Evolutionary conservation across 2,888 invertebrate species (phyloP).

Genomic region (Clivina fossor): DNA sequence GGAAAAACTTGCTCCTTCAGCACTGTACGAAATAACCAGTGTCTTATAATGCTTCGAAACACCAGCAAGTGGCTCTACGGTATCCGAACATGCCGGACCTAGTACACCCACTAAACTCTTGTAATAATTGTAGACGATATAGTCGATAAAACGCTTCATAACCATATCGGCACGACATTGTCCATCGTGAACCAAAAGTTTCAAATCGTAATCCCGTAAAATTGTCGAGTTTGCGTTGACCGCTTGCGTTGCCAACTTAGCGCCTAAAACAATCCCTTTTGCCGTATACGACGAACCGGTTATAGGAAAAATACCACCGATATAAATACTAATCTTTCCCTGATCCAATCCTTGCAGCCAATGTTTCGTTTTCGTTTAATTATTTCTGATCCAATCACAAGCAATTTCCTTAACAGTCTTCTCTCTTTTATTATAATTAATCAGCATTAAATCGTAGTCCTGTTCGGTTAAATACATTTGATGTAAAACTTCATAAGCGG

Average conservation of each 20-base stretch:
- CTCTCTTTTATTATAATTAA: conserved; percentile 33
- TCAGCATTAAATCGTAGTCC: conserved; percentile 58
- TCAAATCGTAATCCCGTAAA: conserved; percentile 62
- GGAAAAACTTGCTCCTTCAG: conserved; percentile 72
- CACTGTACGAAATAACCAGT: conserved; percentile 75
- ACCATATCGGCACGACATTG: conserved; percentile 72
- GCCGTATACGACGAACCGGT: conserved; percentile 62
- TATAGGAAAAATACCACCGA: conserved; percentile 74
- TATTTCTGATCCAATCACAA: conserved; percentile 66
- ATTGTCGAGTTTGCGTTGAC: conserved; percentile 63
- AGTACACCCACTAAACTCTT: conserved; percentile 68
- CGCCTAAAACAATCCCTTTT: conserved; percentile 62
- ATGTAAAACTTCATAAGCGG: conserved; percentile 56
- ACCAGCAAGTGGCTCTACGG: conserved; percentile 76
- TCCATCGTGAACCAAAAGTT: conserved; percentile 63
- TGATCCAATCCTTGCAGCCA: conserved; percentile 55
- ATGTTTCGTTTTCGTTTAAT: conserved; percentile 52
- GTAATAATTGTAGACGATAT: conserved; percentile 59
- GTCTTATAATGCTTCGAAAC: conserved; percentile 73
- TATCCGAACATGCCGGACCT: conserved; percentile 80
- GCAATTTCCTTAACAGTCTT: conserved; percentile 55
- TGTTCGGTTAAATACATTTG: conserved; percentile 56
- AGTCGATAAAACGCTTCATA: conserved; percentile 74
- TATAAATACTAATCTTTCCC: conserved; percentile 55
- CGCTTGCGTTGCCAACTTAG: conserved; percentile 62